Conservation (phyloP, 2,113 vertebrate genomes). For the Cyphomyrus discorhynchus region DNA sequence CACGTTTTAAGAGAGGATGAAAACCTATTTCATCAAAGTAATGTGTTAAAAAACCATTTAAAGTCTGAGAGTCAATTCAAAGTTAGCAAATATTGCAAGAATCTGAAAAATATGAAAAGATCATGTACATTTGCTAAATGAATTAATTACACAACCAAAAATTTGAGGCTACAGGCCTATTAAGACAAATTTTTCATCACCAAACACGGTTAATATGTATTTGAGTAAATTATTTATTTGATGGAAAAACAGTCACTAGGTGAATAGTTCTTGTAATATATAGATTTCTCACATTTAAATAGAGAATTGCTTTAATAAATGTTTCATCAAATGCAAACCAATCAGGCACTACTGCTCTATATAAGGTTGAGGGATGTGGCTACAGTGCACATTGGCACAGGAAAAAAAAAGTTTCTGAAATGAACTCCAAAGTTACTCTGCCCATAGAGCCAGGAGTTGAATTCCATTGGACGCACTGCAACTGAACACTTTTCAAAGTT, state of each 20-base stretch:
- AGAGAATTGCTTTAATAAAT: background rate
- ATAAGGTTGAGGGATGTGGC: background rate
- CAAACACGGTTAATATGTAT: background rate
- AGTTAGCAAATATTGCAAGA: background rate
- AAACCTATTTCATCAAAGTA: background rate
- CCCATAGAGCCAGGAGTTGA: background rate
- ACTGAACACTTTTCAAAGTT: background rate
- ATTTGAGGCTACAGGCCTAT: background rate
- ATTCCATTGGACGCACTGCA: background rate
- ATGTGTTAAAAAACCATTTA: background rate
- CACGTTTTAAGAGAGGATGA: background rate
- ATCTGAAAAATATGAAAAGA: background rate
- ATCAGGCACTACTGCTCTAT: background rate
- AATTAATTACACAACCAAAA: background rate
- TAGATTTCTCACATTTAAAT: background rate
- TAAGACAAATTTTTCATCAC: background rate
- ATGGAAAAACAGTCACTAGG: background rate
- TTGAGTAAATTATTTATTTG: background rate
- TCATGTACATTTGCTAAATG: background rate
- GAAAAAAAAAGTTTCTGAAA: background rate
- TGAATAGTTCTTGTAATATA: background rate
- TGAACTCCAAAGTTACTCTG: background rate
- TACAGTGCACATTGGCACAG: background rate
- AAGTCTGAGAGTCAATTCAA: background rate
- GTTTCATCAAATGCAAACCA: background rate